Evolutionary conservation across 2,797 vertebrate species (phyloP).

Genomic region (Hirundo rustica): DNA sequence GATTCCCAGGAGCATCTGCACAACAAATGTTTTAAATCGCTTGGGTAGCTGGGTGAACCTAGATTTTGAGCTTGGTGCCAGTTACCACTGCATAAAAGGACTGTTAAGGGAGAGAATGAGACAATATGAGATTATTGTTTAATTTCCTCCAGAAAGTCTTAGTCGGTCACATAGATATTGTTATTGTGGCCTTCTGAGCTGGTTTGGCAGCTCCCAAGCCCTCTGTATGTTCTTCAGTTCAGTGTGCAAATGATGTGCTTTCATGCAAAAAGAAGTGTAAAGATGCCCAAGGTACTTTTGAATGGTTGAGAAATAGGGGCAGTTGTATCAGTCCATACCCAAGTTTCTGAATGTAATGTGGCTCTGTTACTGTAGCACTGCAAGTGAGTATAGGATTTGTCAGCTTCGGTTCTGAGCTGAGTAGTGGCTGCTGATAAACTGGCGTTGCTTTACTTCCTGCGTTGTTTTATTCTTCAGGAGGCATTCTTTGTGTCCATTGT

Average conservation of each 20-base stretch:
- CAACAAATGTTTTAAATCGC: not conserved
- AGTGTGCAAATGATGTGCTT: not conserved
- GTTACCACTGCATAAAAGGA: accelerated
- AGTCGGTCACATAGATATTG: no score
- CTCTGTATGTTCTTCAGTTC: accelerated
- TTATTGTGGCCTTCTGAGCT: not conserved
- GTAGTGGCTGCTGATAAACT: not conserved
- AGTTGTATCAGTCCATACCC: accelerated
- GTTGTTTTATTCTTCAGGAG: accelerated
- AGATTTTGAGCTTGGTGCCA: not conserved
- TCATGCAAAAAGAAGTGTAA: not conserved
- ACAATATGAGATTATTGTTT: not conserved
- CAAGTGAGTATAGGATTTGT: accelerated
- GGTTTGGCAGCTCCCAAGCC: not conserved
- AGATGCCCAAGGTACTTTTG: not conserved
- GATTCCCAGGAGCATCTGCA: not conserved
- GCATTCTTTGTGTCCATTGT: not conserved
- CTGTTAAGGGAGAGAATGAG: accelerated
- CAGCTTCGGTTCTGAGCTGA: not conserved
- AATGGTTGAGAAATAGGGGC: not conserved
- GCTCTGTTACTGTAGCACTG: not conserved
- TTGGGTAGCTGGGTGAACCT: not conserved
- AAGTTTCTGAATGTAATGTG: not conserved
- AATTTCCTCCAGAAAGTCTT: not conserved
- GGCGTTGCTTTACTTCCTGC: not conserved